Conservation (phyloP, 2,797 vertebrate species). For the Catamblyrhynchus diadema region DNA sequence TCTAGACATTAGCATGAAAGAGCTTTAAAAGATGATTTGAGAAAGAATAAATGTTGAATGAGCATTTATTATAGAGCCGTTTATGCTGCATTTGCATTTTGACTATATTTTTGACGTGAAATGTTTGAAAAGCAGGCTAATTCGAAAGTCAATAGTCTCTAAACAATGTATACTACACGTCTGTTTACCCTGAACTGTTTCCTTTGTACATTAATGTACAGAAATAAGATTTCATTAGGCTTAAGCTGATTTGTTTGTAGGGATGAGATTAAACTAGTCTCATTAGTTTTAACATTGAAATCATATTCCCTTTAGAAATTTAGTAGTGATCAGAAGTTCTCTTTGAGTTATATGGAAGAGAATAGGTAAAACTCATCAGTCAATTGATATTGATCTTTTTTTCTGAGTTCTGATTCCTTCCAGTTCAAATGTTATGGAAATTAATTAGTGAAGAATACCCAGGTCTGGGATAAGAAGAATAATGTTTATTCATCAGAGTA, state of each 20-base stretch:
- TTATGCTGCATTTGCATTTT: slow-evolving; percentile 84
- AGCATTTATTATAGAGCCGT: slow-evolving; percentile 85
- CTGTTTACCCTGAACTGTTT: slow-evolving; percentile 70
- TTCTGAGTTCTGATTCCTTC: not conserved
- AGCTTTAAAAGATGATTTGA: slow-evolving; percentile 91
- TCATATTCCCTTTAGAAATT: slow-evolving; percentile 41
- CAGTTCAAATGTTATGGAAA: not conserved
- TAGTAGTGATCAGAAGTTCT: slow-evolving; percentile 19
- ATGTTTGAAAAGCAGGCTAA: slow-evolving; percentile 73
- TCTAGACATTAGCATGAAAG: slow-evolving; percentile 96
- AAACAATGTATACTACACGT: slow-evolving; percentile 67
- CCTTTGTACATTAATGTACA: slow-evolving; percentile 64
- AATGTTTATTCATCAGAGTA: not conserved
- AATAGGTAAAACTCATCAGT: not conserved
- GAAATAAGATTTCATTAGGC: slow-evolving; percentile 67
- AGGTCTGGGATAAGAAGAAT: not conserved
- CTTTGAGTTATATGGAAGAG: not conserved
- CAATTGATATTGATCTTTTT: not conserved
- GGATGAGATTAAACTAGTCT: slow-evolving; percentile 58
- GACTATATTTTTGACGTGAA: slow-evolving; percentile 70
- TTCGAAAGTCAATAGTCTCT: slow-evolving; percentile 75
- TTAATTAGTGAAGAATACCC: not conserved
- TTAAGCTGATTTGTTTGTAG: slow-evolving; percentile 61
- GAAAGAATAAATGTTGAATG: slow-evolving; percentile 90
- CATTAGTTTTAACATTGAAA: slow-evolving; percentile 17